These are phyloP conservation scores for Zaprionus lachaisei DNA, from an alignment of 1,140 invertebrate genomes.

Conservation along the genomic window DNA sequence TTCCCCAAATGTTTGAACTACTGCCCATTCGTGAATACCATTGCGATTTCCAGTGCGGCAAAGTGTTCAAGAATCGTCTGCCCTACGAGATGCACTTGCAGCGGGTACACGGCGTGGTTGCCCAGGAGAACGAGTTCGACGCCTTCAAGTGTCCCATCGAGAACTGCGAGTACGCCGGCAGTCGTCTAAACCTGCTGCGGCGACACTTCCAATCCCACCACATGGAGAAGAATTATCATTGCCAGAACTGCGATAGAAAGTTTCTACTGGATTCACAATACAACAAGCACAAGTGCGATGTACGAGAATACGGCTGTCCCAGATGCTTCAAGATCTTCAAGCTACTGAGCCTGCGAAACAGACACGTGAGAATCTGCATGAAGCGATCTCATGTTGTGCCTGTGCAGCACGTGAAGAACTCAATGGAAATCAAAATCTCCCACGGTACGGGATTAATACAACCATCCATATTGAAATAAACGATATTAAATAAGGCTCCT, in stretches of 20 bases:
- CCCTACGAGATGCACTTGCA: slow-evolving; percentile 38
- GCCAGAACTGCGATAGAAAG: slow-evolving; percentile 9
- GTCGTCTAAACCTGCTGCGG: slow-evolving; percentile 17
- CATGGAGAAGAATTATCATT: slow-evolving; percentile 13
- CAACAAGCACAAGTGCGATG: background rate
- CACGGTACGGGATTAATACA: slow-evolving; percentile 10
- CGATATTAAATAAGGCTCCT: background rate
- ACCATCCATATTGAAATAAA: background rate
- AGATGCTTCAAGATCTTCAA: slow-evolving; percentile 3
- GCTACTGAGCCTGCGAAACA: background rate
- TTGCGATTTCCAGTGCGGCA: slow-evolving; percentile 32
- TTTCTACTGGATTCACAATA: slow-evolving; percentile 24
- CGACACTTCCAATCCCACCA: slow-evolving; percentile 32
- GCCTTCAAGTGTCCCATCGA: background rate
- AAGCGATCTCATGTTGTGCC: background rate
- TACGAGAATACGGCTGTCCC: background rate
- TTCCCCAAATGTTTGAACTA: slow-evolving; percentile 20
- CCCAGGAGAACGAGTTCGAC: background rate
- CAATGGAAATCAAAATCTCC: too few species aligned
- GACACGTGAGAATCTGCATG: background rate
- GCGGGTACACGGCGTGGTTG: slow-evolving; percentile 3
- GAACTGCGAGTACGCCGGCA: background rate
- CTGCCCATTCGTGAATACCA: slow-evolving; percentile 25
- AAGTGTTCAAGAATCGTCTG: slow-evolving; percentile 33
- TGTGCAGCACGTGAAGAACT: too few species aligned